These are phyloP conservation scores for Gnathonemus longibarbis DNA, from an alignment of 2,113 vertebrate species.

Conservation along the genomic window DNA sequence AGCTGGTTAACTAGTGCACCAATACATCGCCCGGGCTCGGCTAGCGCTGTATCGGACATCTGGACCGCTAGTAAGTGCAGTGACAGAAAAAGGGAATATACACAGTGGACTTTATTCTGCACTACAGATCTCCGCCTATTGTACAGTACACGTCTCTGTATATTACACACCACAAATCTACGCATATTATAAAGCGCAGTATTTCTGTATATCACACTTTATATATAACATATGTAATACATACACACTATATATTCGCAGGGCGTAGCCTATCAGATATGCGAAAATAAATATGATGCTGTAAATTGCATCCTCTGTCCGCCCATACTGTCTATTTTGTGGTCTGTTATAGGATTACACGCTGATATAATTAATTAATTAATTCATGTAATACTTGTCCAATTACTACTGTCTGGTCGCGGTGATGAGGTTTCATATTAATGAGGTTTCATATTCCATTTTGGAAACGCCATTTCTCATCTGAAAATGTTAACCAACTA, in stretches of 20 bases:
- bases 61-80: neutral
- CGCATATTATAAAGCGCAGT: neutral
- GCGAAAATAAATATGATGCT: neutral
- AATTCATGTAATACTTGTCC: neutral
- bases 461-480: neutral
- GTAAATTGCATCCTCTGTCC: neutral
- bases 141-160: neutral
- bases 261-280: neutral
- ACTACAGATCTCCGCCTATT: neutral
- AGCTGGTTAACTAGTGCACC: neutral
- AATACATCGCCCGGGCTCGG: neutral
- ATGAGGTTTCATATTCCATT: neutral
- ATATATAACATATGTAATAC: neutral
- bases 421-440: neutral
- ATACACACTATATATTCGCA: neutral
- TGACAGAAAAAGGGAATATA: neutral
- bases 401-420: neutral
- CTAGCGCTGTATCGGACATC: neutral
- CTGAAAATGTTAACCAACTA: neutral
- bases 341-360: neutral
- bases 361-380: neutral
- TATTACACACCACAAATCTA: neutral
- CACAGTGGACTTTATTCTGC: neutral
- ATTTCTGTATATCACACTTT: neutral
- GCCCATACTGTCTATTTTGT: neutral